These are phyloP conservation scores for Brachionus koreanus DNA, from an alignment of 1,140 invertebrate genomes.

Conservation along the genomic window DNA sequence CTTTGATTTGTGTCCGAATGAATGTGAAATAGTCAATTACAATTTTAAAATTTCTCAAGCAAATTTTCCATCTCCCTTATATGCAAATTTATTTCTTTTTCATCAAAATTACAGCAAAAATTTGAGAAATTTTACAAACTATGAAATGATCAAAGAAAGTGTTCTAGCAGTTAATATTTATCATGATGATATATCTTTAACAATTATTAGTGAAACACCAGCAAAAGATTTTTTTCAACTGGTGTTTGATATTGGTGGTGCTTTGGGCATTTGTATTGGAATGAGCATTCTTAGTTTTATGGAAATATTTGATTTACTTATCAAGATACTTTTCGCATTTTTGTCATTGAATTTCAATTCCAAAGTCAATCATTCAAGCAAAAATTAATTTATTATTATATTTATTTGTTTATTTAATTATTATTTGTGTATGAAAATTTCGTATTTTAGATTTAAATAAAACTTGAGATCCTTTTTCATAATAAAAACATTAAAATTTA, in stretches of 20 bases:
- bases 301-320: background rate
- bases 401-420: too few relatives aligned
- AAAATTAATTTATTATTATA: too few relatives aligned
- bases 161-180: background rate
- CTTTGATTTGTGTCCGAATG: background rate
- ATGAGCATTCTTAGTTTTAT: slow-evolving; percentile 9
- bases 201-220: background rate
- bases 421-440: too few relatives aligned
- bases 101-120: background rate
- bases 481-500: too few relatives aligned
- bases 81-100: background rate
- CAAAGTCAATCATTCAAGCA: too few relatives aligned
- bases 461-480: too few relatives aligned
- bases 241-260: background rate
- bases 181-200: background rate
- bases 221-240: background rate
- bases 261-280: slow-evolving; percentile 16
- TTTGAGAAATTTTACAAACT: background rate
- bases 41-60: background rate
- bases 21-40: background rate
- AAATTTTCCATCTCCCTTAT: background rate
- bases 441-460: too few relatives aligned
- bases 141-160: background rate
- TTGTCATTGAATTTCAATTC: background rate
- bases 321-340: background rate